A percentile compares a stretch with the other conserved stretches of the same genome.
Conservation (phyloP, 2,797 vertebrate genomes). For the Brotogeris chrysoptera region DNA sequence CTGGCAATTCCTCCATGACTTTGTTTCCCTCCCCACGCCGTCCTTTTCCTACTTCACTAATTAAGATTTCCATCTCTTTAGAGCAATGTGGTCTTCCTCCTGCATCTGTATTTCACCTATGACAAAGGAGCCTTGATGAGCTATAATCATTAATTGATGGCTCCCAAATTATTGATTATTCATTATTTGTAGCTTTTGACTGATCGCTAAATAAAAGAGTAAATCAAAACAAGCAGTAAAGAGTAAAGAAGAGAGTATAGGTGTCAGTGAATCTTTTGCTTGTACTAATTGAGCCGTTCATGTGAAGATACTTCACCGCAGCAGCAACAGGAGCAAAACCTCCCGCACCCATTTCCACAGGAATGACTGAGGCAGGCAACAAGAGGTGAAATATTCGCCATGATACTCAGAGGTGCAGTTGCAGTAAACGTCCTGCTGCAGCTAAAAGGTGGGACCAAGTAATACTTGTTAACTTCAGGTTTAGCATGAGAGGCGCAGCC, state of each 20-base stretch:
- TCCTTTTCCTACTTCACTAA: background rate
- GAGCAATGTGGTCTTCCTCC: background rate
- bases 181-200: background rate
- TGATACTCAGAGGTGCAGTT: background rate
- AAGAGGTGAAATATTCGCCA: background rate
- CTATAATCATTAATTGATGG: background rate
- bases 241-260: background rate
- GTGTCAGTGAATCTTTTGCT: background rate
- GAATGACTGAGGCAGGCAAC: background rate
- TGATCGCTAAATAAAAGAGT: background rate
- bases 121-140: background rate
- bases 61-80: background rate
- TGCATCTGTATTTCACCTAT: background rate
- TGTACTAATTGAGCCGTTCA: background rate
- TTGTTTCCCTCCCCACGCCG: background rate
- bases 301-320: background rate
- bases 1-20: background rate
- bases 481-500: background rate
- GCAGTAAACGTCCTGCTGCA: accelerated
- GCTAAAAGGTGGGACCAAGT: background rate
- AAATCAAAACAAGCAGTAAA: background rate
- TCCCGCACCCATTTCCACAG: background rate
- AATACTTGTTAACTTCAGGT: background rate
- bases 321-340: background rate
- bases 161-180: background rate